phyloP scores from a whole-genome alignment of 2,113 vertebrate species.

The Triplophysa siluroides region DNA sequence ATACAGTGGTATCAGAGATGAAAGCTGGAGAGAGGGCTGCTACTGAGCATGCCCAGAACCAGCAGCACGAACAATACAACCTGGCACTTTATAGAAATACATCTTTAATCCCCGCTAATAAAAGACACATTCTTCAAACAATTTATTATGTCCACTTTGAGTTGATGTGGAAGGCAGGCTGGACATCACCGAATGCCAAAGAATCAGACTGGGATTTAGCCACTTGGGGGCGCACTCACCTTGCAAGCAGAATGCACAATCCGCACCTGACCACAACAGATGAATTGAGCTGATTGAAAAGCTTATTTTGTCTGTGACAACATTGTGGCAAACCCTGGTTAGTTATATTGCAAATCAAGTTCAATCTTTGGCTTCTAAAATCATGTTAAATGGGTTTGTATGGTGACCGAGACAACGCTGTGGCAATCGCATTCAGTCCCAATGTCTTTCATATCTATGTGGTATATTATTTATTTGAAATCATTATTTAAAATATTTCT shows the following conservation, averaged over 20 bases:
- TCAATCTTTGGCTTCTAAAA: slow-evolving; percentile 54
- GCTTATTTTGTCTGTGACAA: slow-evolving; percentile 60
- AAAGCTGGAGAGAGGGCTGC: slow-evolving; percentile 98
- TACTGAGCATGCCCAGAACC: slow-evolving; percentile 79
- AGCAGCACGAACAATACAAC: slow-evolving; percentile 74
- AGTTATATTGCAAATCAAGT: slow-evolving; percentile 54
- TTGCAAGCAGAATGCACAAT: slow-evolving; percentile 43
- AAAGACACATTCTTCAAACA: slow-evolving; percentile 69
- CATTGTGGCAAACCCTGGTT: slow-evolving; percentile 63
- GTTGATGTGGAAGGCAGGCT: slow-evolving; percentile 70
- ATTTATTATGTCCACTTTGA: slow-evolving; percentile 59
- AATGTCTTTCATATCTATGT: slow-evolving; percentile 70
- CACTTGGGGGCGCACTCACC: slow-evolving; percentile 54
- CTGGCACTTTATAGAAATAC: slow-evolving; percentile 95
- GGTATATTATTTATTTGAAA: slow-evolving; percentile 75
- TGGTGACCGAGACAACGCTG: slow-evolving; percentile 44
- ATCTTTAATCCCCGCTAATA: slow-evolving; percentile 60
- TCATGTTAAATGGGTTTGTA: slow-evolving; percentile 53
- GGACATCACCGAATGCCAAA: slow-evolving; percentile 86
- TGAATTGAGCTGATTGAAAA: neutral
- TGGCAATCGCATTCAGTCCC: slow-evolving; percentile 64
- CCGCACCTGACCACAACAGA: neutral
- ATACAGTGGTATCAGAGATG: slow-evolving; percentile 83
- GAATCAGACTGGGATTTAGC: slow-evolving; percentile 76
- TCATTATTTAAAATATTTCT: slow-evolving; percentile 70